These are phyloP conservation scores for Tetramorium alpestre DNA, from an alignment of 1,140 invertebrate genomes.

Conservation along the genomic window DNA sequence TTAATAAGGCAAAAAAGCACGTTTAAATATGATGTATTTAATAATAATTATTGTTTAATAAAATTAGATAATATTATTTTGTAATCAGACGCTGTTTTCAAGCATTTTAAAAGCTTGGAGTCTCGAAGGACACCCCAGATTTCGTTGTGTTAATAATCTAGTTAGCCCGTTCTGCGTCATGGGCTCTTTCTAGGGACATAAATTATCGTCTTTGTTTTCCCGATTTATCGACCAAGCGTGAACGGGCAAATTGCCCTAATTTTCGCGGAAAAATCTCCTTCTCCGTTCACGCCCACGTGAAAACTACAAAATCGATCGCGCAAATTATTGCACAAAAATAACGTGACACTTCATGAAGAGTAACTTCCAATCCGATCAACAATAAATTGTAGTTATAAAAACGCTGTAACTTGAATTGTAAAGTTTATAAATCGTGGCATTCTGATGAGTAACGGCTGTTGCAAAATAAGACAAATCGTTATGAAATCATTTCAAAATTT, in stretches of 20 bases:
- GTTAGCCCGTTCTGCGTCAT: not conserved
- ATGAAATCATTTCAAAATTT: not conserved
- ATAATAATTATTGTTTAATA: not conserved
- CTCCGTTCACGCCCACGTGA: not conserved
- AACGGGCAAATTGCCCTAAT: slow-evolving; percentile 26
- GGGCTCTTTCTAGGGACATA: not conserved
- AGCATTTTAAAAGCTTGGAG: not conserved
- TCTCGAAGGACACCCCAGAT: not conserved
- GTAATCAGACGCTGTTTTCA: not conserved
- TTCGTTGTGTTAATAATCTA: slow-evolving; percentile 27
- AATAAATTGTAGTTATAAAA: not conserved
- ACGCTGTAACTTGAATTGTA: not conserved
- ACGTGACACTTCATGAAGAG: not conserved
- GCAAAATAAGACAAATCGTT: not conserved
- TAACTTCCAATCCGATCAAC: not conserved
- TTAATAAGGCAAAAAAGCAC: not conserved
- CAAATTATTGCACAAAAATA: not conserved
- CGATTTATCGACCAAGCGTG: not conserved
- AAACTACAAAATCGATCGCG: not conserved
- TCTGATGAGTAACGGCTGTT: not conserved
- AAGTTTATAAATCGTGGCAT: not conserved
- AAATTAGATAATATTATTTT: not conserved
- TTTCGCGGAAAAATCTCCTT: not conserved
- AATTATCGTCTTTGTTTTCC: slow-evolving; percentile 55
- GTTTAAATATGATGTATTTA: not conserved